These are phyloP conservation scores for Pleuronectes platessa DNA, from an alignment of 2,113 vertebrate species.

Conservation along the genomic window DNA sequence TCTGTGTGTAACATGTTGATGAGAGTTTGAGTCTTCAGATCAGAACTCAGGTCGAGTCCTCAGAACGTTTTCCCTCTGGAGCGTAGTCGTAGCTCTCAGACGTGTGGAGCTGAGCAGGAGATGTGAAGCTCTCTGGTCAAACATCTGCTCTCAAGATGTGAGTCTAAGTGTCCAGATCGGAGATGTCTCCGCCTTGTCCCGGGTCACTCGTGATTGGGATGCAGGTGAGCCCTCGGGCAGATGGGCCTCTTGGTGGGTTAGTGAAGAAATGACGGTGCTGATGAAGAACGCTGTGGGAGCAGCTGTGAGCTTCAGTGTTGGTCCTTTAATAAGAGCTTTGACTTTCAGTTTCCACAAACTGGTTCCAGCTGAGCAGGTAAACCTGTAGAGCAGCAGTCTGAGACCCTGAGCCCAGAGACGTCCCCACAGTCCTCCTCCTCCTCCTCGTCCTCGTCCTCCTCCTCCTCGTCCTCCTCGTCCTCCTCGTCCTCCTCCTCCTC, in stretches of 20 bases:
- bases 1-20: too few relatives aligned
- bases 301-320: background rate
- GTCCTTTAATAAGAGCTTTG: background rate
- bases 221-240: background rate
- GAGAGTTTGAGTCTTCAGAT: too few relatives aligned
- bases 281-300: background rate
- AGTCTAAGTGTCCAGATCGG: background rate
- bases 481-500: too few relatives aligned
- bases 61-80: background rate
- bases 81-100: too few relatives aligned
- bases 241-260: constrained; percentile 15
- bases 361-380: constrained; percentile 22
- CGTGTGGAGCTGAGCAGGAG: background rate
- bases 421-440: background rate
- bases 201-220: constrained; percentile 9
- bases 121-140: background rate
- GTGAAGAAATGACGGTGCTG: background rate
- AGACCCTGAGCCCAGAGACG: background rate
- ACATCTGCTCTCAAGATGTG: constrained; percentile 52
- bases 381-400: constrained; percentile 3
- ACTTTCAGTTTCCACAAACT: background rate
- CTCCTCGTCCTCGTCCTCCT: too few relatives aligned
- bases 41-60: background rate
- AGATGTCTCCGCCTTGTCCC: background rate
- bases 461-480: too few relatives aligned